Base-by-base conservation (phyloP, 2,888 invertebrate species). In the Harmothoe impar region DNA sequence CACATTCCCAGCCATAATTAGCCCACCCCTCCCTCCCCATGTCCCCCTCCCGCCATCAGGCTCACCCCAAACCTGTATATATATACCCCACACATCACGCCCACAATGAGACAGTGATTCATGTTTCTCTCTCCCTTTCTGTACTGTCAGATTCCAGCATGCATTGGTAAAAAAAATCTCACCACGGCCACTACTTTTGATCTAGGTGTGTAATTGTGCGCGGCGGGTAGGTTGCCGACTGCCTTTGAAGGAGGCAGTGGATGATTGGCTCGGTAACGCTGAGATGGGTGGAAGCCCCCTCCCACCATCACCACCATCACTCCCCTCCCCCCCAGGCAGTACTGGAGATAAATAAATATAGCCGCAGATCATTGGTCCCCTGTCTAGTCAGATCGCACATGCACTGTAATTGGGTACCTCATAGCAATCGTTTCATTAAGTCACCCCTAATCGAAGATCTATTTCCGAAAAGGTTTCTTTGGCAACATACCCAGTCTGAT, bases 1-100 rank as follows among this genome's bases (percentile, higher is more conserved):
- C 81, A 17, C 81, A 43, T 81, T 81, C 81, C 81, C 35, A 17
- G 43, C 35, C 17, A 35, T 81, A 20, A 81, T 81, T 81, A 81
- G 23, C 35, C 81, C 17, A 10, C 35, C 35, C 0, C 35, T 35
- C 81, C 33, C 33, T 43, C 81, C 81, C 1, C 31, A 7, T 10
- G 3, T 3, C 29, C 25, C 25, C 29, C 31, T 1, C 43, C 81
- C 81, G 20, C 81, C 35, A 35, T 35, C 33, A 33, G 15, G 3
- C 81, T 35, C 33, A 33, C 5, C 81, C 17, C 81, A n/a, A n/a
- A n/a, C n/a, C n/a, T n/a, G n/a, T n/a, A n/a, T n/a, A n/a, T n/a
- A n/a, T n/a, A n/a, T n/a, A n/a, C n/a, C n/a, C n/a, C n/a, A n/a
- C n/a, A n/a, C n/a, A n/a, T n/a, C 81, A 81, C 43, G 5, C 3